phyloP scores from a whole-genome alignment of 2,797 vertebrate genomes.

The Oryzias sinensis region DNA sequence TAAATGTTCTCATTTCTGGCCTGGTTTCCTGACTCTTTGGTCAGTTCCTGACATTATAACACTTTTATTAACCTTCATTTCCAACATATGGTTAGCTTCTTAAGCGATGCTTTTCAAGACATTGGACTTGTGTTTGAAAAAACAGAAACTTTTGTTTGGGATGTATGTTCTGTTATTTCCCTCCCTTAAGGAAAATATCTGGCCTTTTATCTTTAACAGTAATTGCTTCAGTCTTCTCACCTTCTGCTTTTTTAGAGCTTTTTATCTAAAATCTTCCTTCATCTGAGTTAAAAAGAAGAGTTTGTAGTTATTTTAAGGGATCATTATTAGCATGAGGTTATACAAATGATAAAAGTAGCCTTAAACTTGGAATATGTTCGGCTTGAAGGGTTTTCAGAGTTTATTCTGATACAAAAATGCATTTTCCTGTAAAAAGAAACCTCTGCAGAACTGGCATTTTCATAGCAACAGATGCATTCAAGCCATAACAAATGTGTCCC shows the following conservation, averaged over 20 bases:
- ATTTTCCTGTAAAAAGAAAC: no score
- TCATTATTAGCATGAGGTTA: no score
- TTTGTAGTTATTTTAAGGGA: no score
- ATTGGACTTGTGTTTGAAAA: no score
- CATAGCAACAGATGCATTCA: no score
- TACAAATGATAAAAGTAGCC: background rate
- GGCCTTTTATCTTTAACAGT: constrained; percentile 6
- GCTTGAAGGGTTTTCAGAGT: background rate
- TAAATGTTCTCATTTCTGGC: no score
- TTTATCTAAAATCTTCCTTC: background rate
- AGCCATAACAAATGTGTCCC: constrained; percentile 34
- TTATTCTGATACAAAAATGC: background rate
- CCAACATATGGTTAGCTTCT: no score
- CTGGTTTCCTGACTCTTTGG: no score
- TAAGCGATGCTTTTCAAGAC: no score
- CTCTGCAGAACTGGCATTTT: no score
- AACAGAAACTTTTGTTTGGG: background rate
- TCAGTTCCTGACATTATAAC: no score
- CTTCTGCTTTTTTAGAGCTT: background rate
- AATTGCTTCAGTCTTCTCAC: constrained; percentile 4
- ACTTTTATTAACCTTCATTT: no score
- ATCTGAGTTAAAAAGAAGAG: background rate
- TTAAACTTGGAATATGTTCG: background rate
- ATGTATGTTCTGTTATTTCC: background rate
- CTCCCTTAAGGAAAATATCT: constrained; percentile 12